Percentiles rank a stretch among this genome's conserved stretches.
These are phyloP conservation scores for Geophilus truncorum DNA, from an alignment of 2,888 invertebrate species.

Conservation along the genomic window DNA sequence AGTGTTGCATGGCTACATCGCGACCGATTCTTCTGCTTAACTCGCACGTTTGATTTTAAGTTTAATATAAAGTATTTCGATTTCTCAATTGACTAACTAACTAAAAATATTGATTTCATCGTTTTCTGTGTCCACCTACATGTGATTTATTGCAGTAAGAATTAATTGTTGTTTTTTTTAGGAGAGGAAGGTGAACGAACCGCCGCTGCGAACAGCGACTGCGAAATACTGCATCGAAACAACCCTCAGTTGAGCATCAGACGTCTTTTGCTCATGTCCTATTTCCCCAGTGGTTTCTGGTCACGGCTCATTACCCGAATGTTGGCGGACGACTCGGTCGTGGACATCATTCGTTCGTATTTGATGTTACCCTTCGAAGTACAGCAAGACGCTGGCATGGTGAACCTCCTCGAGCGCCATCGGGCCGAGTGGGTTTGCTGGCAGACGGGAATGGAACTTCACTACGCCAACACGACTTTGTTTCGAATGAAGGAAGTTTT, in stretches of 20 bases:
- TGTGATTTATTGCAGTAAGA: background rate
- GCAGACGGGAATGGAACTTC: constrained; percentile 84
- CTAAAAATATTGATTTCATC: background rate
- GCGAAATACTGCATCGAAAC: constrained; percentile 41
- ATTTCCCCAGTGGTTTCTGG: constrained; percentile 98
- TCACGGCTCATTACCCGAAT: constrained; percentile 87
- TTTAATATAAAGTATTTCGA: background rate
- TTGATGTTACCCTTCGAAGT: constrained; percentile 67
- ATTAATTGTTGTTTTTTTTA: background rate
- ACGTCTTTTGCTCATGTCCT: constrained; percentile 83
- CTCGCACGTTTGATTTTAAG: background rate
- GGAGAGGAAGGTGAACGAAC: background rate
- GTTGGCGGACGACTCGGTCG: constrained; percentile 78
- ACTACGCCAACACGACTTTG: constrained; percentile 72
- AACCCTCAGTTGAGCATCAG: constrained; percentile 46
- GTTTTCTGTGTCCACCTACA: background rate
- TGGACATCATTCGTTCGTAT: constrained; percentile 68
- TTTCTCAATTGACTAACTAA: background rate
- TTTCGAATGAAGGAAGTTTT: constrained; percentile 71
- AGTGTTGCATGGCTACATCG: background rate
- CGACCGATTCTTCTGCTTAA: background rate
- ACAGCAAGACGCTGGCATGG: constrained; percentile 48
- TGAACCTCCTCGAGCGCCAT: constrained; percentile 58
- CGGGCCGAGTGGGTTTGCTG: constrained; percentile 87
- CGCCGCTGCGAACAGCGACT: constrained; percentile 33